Evolutionary conservation across 1,140 invertebrate genomes (phyloP).

Genomic region (Megalonaias nervosa): DNA sequence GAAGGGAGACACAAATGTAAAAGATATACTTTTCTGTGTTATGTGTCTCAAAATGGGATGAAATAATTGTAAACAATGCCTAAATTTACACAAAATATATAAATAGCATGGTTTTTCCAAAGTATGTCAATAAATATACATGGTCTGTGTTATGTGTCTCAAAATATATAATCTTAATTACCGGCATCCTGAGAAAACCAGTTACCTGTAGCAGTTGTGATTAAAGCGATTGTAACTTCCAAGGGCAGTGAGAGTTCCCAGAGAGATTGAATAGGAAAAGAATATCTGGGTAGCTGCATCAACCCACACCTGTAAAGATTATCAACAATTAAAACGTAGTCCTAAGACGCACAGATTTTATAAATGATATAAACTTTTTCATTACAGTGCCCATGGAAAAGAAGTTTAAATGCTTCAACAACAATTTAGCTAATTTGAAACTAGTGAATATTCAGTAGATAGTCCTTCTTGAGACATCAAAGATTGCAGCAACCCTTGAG

Average conservation of each 20-base stretch:
- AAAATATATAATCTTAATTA: background rate
- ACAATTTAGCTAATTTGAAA: too few relatives aligned
- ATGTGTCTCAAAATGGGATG: background rate
- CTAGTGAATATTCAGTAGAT: too few relatives aligned
- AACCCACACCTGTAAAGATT: constrained; percentile 78
- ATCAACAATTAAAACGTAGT: too few relatives aligned
- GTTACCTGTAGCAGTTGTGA: constrained; percentile 86
- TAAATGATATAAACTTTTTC: too few relatives aligned
- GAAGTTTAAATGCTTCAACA: too few relatives aligned
- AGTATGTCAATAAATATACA: background rate
- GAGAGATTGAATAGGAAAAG: constrained; percentile 85
- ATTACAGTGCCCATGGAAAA: too few relatives aligned
- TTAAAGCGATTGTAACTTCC: constrained; percentile 87
- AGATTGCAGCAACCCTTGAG: too few relatives aligned
- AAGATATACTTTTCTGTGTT: background rate
- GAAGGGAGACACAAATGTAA: background rate
- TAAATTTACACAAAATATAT: background rate
- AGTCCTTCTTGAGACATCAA: too few relatives aligned
- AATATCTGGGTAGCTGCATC: constrained; percentile 86
- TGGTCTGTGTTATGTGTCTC: background rate
- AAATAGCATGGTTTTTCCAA: too few relatives aligned
- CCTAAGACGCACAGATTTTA: too few relatives aligned
- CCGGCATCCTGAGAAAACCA: background rate
- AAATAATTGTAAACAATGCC: background rate
- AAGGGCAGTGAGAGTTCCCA: constrained; percentile 85